Conservation (phyloP, 2,888 invertebrate genomes). For the Apamea monoglypha region DNA sequence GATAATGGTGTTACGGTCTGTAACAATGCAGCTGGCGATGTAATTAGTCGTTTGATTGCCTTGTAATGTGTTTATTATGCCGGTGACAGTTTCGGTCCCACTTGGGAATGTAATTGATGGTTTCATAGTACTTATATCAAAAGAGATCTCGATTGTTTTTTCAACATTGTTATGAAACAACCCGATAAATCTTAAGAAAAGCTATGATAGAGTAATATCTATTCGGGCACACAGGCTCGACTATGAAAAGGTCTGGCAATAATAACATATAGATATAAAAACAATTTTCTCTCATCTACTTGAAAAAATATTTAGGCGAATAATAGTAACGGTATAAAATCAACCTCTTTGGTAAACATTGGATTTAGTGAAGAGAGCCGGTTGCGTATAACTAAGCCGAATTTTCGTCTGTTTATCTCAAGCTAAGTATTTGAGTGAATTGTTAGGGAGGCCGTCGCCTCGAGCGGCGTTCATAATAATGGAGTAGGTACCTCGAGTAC, state of each 20-base stretch:
- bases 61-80: constrained; percentile 39
- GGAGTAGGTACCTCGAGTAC: constrained; percentile 72
- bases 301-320: constrained; percentile 35
- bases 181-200: constrained; percentile 2
- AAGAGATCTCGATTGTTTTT: constrained; percentile 1
- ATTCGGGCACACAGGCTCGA: neutral
- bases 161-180: neutral
- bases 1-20: constrained; percentile 39
- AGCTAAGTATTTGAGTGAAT: constrained; percentile 69
- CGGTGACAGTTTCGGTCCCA: constrained; percentile 25
- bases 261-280: constrained; percentile 11
- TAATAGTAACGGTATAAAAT: constrained; percentile 48
- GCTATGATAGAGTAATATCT: constrained; percentile 6
- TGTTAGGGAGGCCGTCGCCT: constrained; percentile 72
- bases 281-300: constrained; percentile 3
- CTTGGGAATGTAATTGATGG: constrained; percentile 26
- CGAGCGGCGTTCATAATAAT: constrained; percentile 72
- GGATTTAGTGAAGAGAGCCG: constrained; percentile 40
- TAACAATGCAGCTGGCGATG: constrained; percentile 38
- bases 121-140: neutral
- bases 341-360: constrained; percentile 50
- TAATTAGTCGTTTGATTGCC: constrained; percentile 47
- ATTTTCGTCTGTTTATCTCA: constrained; percentile 66
- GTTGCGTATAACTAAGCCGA: constrained; percentile 55
- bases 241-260: constrained; percentile 16